A percentile compares a stretch with the other conserved stretches of the same genome.
phyloP scores from a whole-genome alignment of 1,140 invertebrate species.

The Drosophila ambigua region DNA sequence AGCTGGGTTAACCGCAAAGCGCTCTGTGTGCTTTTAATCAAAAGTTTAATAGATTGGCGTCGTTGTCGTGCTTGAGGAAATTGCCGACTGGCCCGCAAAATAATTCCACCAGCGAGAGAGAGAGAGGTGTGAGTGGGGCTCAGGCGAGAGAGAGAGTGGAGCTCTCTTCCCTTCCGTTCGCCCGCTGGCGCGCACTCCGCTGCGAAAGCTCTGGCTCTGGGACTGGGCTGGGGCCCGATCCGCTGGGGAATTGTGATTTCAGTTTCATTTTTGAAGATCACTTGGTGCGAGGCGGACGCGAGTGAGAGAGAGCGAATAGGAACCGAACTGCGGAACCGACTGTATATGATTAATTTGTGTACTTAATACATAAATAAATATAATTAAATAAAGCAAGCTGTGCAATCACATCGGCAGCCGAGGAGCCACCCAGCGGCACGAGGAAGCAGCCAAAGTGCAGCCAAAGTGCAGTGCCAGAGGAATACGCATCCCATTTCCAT shows the following conservation, averaged over 20 bases:
- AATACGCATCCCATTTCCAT: background rate
- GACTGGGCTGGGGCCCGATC: slow-evolving; percentile 24
- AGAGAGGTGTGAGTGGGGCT: slow-evolving; percentile 8
- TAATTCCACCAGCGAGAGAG: slow-evolving; percentile 56
- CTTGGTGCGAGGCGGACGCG: slow-evolving; percentile 47
- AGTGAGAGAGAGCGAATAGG: slow-evolving; percentile 1
- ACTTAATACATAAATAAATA: slow-evolving; percentile 64
- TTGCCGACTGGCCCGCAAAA: slow-evolving; percentile 65
- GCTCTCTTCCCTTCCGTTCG: slow-evolving; percentile 10
- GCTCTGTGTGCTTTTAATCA: slow-evolving; percentile 64
- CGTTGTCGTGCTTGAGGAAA: slow-evolving; percentile 60
- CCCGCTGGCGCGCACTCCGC: slow-evolving; percentile 26
- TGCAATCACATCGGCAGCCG: slow-evolving; percentile 7
- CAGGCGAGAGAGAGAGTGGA: no score
- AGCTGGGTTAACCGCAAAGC: slow-evolving; percentile 52
- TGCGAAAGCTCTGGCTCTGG: slow-evolving; percentile 51
- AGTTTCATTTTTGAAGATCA: slow-evolving; percentile 77
- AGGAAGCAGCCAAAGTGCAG: background rate
- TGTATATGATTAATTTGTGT: slow-evolving; percentile 53
- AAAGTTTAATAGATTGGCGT: slow-evolving; percentile 77
- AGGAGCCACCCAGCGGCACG: background rate
- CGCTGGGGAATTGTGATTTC: slow-evolving; percentile 59
- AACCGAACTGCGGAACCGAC: background rate
- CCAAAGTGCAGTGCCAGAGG: background rate
- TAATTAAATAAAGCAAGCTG: slow-evolving; percentile 46